phyloP scores from a whole-genome alignment of 2,888 invertebrate genomes.

The Ophion costatus region DNA sequence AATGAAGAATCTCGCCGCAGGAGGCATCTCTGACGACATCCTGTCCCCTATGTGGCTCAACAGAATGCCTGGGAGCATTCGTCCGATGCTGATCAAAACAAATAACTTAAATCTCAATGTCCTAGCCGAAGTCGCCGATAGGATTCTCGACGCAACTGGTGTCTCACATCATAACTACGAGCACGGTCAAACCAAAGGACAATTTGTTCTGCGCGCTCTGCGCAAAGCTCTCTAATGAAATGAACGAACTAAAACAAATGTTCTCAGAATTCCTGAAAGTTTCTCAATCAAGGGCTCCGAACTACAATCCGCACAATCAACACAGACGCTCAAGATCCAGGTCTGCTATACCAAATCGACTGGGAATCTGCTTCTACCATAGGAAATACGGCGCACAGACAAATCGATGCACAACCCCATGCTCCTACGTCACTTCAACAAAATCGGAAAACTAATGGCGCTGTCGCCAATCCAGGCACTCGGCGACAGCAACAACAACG shows the following conservation, averaged over 20 bases:
- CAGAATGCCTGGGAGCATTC: background rate
- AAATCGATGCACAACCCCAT: conserved; percentile 16
- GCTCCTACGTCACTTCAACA: background rate
- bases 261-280: background rate
- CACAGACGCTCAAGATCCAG: background rate
- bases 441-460: conserved; percentile 11
- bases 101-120: conserved; percentile 15
- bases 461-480: conserved; percentile 2
- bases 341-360: background rate
- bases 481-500: background rate
- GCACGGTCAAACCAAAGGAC: background rate
- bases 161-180: background rate
- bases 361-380: background rate
- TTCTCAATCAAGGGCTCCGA: background rate
- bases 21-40: background rate
- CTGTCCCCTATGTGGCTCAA: background rate
- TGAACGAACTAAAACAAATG: background rate
- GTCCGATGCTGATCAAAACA: conserved; percentile 12
- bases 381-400: background rate
- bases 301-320: background rate
- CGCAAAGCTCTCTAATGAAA: background rate
- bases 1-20: background rate
- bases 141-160: conserved; percentile 10
- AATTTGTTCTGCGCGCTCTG: background rate
- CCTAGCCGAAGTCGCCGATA: conserved; percentile 30